A percentile compares a stretch with the other conserved stretches of the same genome.
Evolutionary conservation across 2,888 invertebrate genomes (phyloP).

Genomic region (Steinernema carpocapsae): DNA sequence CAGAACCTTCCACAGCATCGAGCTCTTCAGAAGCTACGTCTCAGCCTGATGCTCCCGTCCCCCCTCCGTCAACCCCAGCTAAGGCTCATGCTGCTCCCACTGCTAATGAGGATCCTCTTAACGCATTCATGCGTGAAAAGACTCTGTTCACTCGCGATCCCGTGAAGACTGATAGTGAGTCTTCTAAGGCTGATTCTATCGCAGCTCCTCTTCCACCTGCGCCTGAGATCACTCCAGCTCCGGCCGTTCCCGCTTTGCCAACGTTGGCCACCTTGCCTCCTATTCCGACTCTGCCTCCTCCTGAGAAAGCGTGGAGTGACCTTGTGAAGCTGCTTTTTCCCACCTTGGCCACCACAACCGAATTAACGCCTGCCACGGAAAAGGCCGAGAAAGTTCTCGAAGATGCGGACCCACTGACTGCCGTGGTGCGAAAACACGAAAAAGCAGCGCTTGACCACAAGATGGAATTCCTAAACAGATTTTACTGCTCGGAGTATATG

Average conservation of each 20-base stretch:
- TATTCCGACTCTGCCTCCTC: conserved; percentile 34
- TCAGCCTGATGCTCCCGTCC: background rate
- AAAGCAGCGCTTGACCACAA: background rate
- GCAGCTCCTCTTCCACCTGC: too few species aligned
- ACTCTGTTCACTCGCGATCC: background rate
- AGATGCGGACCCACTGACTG: background rate
- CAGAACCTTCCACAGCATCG: conserved; percentile 7
- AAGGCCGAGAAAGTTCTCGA: background rate
- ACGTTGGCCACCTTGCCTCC: background rate
- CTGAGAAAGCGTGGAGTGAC: conserved; percentile 38
- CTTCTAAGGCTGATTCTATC: background rate
- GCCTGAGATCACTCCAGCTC: background rate
- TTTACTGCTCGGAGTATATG: conserved; percentile 28
- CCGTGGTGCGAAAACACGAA: background rate
- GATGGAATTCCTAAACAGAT: conserved; percentile 14
- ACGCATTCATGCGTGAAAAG: background rate
- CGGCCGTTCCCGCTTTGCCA: background rate
- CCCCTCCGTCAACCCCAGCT: background rate
- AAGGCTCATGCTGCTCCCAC: background rate
- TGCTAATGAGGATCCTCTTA: background rate
- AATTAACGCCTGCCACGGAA: background rate
- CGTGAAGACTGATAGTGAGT: background rate
- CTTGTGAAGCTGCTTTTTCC: conserved; percentile 36
- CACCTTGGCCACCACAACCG: background rate
- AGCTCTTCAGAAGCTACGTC: background rate